phyloP scores from a whole-genome alignment of 2,797 vertebrate genomes.

The Pterois miles region DNA sequence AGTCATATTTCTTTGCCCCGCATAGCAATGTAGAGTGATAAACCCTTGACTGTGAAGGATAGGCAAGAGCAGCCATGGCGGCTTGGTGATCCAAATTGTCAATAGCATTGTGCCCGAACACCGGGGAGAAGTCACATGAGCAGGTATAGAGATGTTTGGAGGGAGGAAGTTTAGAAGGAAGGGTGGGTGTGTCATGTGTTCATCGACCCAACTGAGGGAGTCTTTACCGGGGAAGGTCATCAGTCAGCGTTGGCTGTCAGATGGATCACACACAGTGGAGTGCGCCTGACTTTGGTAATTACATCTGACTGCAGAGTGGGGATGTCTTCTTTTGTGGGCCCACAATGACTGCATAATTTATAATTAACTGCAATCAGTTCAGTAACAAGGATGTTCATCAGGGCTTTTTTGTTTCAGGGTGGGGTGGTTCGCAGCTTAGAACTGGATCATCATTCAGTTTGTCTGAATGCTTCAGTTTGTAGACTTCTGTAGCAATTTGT shows the following conservation, averaged over 20 bases:
- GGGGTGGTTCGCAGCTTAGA: slow-evolving; percentile 27
- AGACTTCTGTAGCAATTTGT: slow-evolving; percentile 1
- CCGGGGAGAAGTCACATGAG: slow-evolving; percentile 79
- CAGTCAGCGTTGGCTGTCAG: slow-evolving; percentile 93
- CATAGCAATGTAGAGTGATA: slow-evolving; percentile 84
- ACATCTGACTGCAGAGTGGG: slow-evolving; percentile 97
- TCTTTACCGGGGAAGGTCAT: slow-evolving; percentile 93
- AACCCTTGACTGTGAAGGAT: slow-evolving; percentile 98
- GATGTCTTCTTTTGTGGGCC: slow-evolving; percentile 99
- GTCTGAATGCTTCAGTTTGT: slow-evolving; percentile 16
- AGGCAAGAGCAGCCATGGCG: slow-evolving; percentile 86
- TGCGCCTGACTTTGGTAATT: slow-evolving; percentile 95
- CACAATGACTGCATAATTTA: slow-evolving; percentile 98
- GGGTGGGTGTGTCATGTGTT: slow-evolving; percentile 72
- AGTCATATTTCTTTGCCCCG: slow-evolving; percentile 96
- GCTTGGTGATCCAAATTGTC: slow-evolving; percentile 92
- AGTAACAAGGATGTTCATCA: slow-evolving; percentile 69
- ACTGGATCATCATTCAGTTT: slow-evolving; percentile 39
- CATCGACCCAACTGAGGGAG: slow-evolving; percentile 89
- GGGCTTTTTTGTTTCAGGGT: slow-evolving; percentile 66
- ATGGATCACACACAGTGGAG: slow-evolving; percentile 90
- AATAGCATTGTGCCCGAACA: slow-evolving; percentile 89
- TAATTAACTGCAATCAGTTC: slow-evolving; percentile 95
- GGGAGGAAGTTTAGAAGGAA: slow-evolving; percentile 27
- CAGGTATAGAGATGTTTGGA: slow-evolving; percentile 37